Evolutionary conservation across 2,113 vertebrate species (phyloP).

Genomic region (Caracal caracal): DNA sequence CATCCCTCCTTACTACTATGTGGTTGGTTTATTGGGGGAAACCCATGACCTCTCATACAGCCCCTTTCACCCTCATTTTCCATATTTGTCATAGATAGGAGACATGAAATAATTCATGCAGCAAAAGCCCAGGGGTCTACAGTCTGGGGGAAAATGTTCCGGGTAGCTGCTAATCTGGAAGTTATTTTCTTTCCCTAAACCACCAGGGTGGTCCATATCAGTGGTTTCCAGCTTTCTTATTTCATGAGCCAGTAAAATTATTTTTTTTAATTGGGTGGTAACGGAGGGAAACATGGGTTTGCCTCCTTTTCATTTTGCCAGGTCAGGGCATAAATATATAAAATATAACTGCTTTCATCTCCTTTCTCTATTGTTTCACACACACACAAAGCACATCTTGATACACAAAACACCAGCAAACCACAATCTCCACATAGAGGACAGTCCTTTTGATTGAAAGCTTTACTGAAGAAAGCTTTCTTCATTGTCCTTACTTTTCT

Average conservation of each 20-base stretch:
- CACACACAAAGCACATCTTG: background rate
- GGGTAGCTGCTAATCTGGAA: conserved; percentile 78
- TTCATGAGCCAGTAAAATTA: conserved; percentile 24
- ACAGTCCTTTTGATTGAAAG: background rate
- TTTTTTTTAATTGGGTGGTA: background rate
- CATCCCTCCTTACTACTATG: background rate
- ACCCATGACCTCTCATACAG: background rate
- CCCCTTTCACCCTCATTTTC: background rate
- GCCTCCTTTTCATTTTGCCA: conserved; percentile 36
- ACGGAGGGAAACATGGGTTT: background rate
- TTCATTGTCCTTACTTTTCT: background rate
- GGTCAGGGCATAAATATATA: background rate
- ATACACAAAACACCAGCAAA: background rate
- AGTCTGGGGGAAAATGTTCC: conserved; percentile 30
- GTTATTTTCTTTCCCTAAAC: conserved; percentile 69
- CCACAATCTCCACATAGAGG: background rate
- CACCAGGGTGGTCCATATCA: conserved; percentile 62
- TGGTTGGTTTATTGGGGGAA: background rate
- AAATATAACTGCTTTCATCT: background rate
- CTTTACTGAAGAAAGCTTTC: background rate
- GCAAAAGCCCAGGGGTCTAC: background rate
- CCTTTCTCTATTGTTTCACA: background rate
- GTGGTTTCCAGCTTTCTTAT: conserved; percentile 35
- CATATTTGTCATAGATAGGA: background rate
- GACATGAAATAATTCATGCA: conserved; percentile 10